A percentile compares a stretch with the other conserved stretches of the same genome.
These are phyloP conservation scores for Oncorhynchus masou DNA, from an alignment of 2,113 vertebrate species.

Conservation along the genomic window DNA sequence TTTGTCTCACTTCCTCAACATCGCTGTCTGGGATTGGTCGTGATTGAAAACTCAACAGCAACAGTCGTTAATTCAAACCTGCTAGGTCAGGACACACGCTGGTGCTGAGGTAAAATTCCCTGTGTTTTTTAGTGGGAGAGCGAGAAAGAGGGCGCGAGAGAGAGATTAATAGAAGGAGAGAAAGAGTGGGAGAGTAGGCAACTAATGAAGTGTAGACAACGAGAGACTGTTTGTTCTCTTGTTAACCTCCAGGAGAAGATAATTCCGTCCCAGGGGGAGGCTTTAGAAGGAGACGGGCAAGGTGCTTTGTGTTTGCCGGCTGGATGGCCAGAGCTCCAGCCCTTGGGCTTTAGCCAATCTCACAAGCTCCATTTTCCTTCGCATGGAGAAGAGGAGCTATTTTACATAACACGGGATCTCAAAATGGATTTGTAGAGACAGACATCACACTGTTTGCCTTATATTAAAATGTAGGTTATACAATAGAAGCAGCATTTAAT, in stretches of 20 bases:
- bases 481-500: neutral
- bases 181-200: neutral
- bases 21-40: neutral
- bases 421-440: conserved; percentile 5
- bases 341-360: conserved; percentile 5
- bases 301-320: conserved; percentile 26
- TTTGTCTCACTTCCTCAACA: neutral
- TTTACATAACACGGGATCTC: conserved; percentile 5
- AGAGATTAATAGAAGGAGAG: neutral
- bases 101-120: neutral
- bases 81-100: conserved; percentile 13
- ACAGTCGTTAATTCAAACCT: conserved; percentile 24
- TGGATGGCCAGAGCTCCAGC: conserved; percentile 13
- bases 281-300: conserved; percentile 8
- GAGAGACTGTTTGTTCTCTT: conserved; percentile 43
- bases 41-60: conserved; percentile 1
- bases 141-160: neutral
- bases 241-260: conserved; percentile 54
- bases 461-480: neutral
- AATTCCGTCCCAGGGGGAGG: conserved; percentile 42
- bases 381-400: neutral
- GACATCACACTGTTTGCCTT: neutral
- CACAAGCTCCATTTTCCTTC: neutral
- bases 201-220: conserved; percentile 11
- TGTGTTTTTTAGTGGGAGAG: neutral